phyloP scores from a whole-genome alignment of 1,140 invertebrate species.

The Xylocopa sonorina region DNA sequence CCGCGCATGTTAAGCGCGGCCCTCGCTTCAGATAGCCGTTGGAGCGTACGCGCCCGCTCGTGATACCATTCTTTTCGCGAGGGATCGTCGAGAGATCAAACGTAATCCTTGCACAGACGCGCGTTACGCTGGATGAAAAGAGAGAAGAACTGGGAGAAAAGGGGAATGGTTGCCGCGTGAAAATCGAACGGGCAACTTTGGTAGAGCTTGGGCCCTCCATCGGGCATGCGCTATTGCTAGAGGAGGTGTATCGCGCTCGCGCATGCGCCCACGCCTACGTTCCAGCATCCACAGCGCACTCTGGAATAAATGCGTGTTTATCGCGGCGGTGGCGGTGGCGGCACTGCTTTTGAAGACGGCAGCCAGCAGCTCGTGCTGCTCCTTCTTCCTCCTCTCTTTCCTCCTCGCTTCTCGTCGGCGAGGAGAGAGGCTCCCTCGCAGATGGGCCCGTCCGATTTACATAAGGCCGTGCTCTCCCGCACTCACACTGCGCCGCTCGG shows the following conservation, averaged over 20 bases:
- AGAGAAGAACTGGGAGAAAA: background rate
- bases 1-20: conserved; percentile 27
- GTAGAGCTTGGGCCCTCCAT: too few relatives aligned
- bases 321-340: conserved; percentile 73
- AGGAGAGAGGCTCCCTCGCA: conserved; percentile 49
- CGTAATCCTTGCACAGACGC: background rate
- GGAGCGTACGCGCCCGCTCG: background rate
- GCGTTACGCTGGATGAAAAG: too few relatives aligned
- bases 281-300: conserved; percentile 61
- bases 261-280: conserved; percentile 55
- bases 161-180: too few relatives aligned
- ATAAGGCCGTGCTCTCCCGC: conserved; percentile 62
- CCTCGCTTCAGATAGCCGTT: background rate
- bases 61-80: conserved; percentile 12
- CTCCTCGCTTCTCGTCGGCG: conserved; percentile 8
- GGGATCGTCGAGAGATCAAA: background rate
- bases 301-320: conserved; percentile 79
- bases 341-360: conserved; percentile 74
- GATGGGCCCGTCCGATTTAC: conserved; percentile 70
- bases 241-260: conserved; percentile 45
- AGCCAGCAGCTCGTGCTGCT: conserved; percentile 63
- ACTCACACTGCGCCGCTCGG: conserved; percentile 50
- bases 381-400: conserved; percentile 13
- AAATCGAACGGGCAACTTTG: conserved; percentile 1
- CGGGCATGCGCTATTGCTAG: conserved; percentile 54